A percentile compares a stretch with the other conserved stretches of the same genome.
phyloP scores from a whole-genome alignment of 2,888 invertebrate species.

The Acheta domesticus region DNA sequence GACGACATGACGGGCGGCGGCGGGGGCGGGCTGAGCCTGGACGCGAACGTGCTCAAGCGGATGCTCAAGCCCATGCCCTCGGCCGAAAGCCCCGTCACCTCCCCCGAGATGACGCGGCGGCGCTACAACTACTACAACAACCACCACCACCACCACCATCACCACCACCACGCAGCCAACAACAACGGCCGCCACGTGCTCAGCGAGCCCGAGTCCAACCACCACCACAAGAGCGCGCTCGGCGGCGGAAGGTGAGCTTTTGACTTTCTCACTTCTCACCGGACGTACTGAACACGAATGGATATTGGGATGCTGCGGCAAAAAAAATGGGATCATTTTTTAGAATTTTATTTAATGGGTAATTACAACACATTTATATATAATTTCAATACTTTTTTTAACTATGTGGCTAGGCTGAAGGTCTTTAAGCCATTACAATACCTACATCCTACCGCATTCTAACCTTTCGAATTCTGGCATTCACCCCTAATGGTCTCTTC shows the following conservation, averaged over 20 bases:
- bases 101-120: constrained; percentile 83
- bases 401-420: no score
- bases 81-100: constrained; percentile 83
- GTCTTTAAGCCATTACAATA: no score
- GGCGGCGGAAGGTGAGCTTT: constrained; percentile 12
- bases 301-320: no score
- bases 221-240: constrained; percentile 49
- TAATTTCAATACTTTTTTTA: no score
- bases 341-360: no score
- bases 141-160: constrained; percentile 51
- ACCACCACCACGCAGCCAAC: constrained; percentile 51
- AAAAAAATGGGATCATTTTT: no score
- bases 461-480: no score
- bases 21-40: constrained; percentile 51
- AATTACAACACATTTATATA: no score
- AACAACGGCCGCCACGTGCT: constrained; percentile 50
- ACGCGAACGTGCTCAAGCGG: constrained; percentile 83
- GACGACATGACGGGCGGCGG: constrained; percentile 66
- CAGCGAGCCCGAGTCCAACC: constrained; percentile 49
- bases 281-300: no score
- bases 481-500: no score
- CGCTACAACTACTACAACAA: constrained; percentile 51
- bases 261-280: no score
- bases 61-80: constrained; percentile 94
- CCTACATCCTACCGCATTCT: no score